Evolutionary conservation across 2,797 vertebrate species (phyloP).

Genomic region (Uromys caudimaculatus): DNA sequence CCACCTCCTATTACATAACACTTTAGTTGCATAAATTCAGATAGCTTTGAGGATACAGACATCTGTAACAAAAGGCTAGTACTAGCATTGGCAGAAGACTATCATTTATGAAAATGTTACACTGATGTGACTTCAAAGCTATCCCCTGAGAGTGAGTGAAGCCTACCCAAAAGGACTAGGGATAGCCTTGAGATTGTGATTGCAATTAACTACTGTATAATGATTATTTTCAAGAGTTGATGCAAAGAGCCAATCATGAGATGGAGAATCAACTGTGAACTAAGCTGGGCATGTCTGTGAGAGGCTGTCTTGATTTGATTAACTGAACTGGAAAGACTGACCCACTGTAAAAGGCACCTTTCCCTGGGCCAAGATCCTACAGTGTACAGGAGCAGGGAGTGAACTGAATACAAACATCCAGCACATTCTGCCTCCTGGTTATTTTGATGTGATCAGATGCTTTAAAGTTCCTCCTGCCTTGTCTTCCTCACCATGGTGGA

Average conservation of each 20-base stretch:
- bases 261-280: neutral
- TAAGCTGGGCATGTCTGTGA: too few species aligned
- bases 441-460: neutral
- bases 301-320: neutral
- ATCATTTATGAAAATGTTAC: neutral
- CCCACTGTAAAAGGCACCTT: neutral
- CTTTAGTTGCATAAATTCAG: constrained; percentile 17
- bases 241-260: neutral
- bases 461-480: neutral
- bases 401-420: too few species aligned
- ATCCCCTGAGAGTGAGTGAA: neutral
- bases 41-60: neutral
- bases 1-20: neutral
- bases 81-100: neutral
- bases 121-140: neutral
- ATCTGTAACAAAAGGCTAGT: neutral
- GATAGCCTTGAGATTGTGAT: neutral
- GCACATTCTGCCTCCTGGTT: neutral
- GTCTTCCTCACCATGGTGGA: neutral
- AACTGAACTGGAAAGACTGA: too few species aligned
- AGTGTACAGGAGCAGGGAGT: neutral
- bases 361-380: neutral
- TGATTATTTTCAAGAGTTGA: neutral
- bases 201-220: neutral
- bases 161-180: neutral